phyloP scores from a whole-genome alignment of 2,797 vertebrate genomes.

The Cottoperca gobio region DNA sequence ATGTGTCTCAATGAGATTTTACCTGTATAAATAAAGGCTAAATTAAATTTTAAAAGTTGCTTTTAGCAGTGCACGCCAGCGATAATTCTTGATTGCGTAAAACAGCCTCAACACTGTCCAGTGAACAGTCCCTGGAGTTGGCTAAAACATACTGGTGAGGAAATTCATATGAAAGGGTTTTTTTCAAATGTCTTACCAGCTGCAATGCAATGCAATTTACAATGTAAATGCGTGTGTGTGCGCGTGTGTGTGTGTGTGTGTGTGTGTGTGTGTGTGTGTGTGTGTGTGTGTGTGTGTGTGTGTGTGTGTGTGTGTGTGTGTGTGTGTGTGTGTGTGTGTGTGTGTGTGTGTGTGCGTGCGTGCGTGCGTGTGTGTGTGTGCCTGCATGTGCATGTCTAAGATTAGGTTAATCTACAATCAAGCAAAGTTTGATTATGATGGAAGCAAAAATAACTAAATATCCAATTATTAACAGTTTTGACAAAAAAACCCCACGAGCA shows the following conservation, averaged over 20 bases:
- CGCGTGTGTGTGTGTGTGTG: constrained; percentile 41
- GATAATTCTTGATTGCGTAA: constrained; percentile 46
- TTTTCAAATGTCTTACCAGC: background rate
- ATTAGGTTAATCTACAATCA: constrained; percentile 66
- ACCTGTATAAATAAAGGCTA: no score
- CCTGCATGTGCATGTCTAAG: constrained; percentile 48
- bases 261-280: constrained; percentile 58
- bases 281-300: constrained; percentile 49
- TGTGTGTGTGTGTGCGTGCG: constrained; percentile 59
- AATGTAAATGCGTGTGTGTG: constrained; percentile 81
- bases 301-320: constrained; percentile 60
- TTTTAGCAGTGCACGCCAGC: constrained; percentile 33
- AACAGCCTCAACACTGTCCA: background rate
- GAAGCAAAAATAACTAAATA: constrained; percentile 15
- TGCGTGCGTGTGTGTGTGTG: constrained; percentile 43
- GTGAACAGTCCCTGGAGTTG: background rate
- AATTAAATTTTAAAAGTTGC: no score
- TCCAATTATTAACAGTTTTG: background rate
- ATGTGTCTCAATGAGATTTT: no score
- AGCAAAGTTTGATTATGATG: constrained; percentile 26
- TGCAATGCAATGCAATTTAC: no score
- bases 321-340: constrained; percentile 55
- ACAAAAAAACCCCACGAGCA: background rate
- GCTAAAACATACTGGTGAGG: background rate
- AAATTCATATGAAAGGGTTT: background rate